Evolutionary conservation across 2,888 invertebrate genomes (phyloP).

Genomic region (Trachelus iudaicus): DNA sequence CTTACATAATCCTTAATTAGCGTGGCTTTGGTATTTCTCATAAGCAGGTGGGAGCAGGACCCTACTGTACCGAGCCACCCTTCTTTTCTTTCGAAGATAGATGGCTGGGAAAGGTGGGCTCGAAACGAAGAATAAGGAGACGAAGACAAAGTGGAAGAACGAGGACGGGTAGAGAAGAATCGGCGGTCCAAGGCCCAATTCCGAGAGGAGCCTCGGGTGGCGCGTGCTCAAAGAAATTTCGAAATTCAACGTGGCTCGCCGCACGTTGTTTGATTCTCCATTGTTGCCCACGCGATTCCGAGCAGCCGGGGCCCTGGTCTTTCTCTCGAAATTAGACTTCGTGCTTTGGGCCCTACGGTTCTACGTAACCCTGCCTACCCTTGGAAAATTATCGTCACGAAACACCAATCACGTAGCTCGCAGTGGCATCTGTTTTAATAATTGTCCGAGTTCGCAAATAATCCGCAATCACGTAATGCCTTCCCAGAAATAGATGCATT

Average conservation of each 20-base stretch:
- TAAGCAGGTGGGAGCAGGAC: neutral
- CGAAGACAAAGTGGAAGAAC: neutral
- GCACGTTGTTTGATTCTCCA: neutral
- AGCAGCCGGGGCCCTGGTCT: neutral
- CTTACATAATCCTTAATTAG: neutral
- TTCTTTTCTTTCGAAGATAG: neutral
- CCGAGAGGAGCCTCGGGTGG: neutral
- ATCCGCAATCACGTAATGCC: neutral
- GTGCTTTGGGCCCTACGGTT: neutral
- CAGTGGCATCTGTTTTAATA: conserved; percentile 11
- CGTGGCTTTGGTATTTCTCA: neutral
- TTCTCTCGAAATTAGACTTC: neutral
- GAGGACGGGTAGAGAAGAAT: neutral
- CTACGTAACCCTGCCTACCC: neutral
- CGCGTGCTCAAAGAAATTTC: conserved; percentile 5
- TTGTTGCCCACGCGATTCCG: neutral
- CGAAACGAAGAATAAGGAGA: neutral
- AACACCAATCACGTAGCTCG: conserved; percentile 18
- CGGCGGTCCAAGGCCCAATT: neutral
- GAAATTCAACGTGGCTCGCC: neutral
- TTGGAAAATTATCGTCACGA: conserved; percentile 12
- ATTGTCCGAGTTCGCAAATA: neutral
- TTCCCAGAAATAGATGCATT: neutral
- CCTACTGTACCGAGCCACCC: neutral
- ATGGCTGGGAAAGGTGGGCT: neutral